Evolutionary conservation across 2,797 vertebrate genomes (phyloP).

Genomic region (Potorous gilbertii): DNA sequence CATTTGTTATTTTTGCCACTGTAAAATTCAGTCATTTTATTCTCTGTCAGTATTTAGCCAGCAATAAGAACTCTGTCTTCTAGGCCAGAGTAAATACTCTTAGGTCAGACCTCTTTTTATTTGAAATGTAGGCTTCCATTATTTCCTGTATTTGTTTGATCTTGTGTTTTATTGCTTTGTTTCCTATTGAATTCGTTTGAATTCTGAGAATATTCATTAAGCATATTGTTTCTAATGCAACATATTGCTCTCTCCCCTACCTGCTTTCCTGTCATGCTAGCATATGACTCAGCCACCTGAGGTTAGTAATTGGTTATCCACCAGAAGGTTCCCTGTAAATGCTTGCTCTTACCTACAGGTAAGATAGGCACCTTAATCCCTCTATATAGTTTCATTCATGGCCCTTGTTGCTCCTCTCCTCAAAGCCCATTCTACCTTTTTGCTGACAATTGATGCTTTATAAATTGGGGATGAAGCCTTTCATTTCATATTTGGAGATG

Average conservation of each 20-base stretch:
- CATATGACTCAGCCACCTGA: neutral
- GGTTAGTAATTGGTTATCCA: neutral
- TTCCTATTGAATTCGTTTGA: neutral
- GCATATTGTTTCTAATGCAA: neutral
- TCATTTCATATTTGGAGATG: neutral
- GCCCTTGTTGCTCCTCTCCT: neutral
- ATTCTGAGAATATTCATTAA: neutral
- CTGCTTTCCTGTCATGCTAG: neutral
- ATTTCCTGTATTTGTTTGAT: neutral
- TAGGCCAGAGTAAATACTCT: neutral
- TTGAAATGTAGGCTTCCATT: neutral
- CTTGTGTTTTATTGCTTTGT: neutral
- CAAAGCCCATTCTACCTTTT: neutral
- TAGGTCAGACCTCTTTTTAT: neutral
- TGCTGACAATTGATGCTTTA: neutral
- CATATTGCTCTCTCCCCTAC: neutral
- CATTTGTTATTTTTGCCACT: conserved; percentile 1
- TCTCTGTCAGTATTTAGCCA: neutral
- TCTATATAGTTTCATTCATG: neutral
- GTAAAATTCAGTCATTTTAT: neutral
- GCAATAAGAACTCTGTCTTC: neutral
- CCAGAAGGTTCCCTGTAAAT: neutral
- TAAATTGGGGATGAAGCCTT: neutral
- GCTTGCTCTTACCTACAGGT: neutral
- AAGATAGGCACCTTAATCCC: neutral